Evolutionary conservation across 1,140 invertebrate genomes (phyloP), one percentile per base, ranked within the genome.

Genomic region (Matsumurasca onukii): DNA sequence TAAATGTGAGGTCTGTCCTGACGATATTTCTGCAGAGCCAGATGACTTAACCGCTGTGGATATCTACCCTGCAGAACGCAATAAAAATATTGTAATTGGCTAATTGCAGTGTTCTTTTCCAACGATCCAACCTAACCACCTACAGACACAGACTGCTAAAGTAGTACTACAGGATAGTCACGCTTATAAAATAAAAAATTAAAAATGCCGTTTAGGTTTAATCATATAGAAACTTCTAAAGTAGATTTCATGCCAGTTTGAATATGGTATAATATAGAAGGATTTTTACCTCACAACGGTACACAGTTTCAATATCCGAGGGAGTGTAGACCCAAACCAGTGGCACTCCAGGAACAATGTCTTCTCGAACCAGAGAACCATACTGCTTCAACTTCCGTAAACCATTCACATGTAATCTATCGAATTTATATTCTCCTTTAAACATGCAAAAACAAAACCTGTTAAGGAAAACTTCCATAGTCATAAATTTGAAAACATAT

Each of bases 311-410:
- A 63, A 96, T 91, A 73, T 95, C 89, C 55, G 89, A 85, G 0
- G 94, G 92, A 74, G 89, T 86, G 76, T 85, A 94, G 0, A 95
- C 77, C 81, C 89, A 91, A 0, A 96, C 81, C 3, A 93, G 77
- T 72, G 84, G 82, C 9, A 89, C 83, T 9, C 88, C 87, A 1
- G 89, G 88, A 0, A 89, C 80, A 62, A 93, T 87, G 75, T 87
- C 85, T 79, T 96, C 93, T 15, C 84, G 82, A 5, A 95, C 92
- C 9, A 96, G 80, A 2, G 83, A 80, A 0, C 94, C 94, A 77
- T 89, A 95, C 67, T 86, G 81, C 20, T 83, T 76, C 69, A 89
- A 89, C 76, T 92, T 94, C 65, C 85, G 83, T 65, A 83, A 78
- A 0, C 91, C 90, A 69, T 86, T 89, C 70, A 84, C 80, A 72